Evolutionary conservation across 2,113 vertebrate genomes (phyloP), one percentile per base, ranked within the genome.

Genomic region (Cinclus mexicanus): DNA sequence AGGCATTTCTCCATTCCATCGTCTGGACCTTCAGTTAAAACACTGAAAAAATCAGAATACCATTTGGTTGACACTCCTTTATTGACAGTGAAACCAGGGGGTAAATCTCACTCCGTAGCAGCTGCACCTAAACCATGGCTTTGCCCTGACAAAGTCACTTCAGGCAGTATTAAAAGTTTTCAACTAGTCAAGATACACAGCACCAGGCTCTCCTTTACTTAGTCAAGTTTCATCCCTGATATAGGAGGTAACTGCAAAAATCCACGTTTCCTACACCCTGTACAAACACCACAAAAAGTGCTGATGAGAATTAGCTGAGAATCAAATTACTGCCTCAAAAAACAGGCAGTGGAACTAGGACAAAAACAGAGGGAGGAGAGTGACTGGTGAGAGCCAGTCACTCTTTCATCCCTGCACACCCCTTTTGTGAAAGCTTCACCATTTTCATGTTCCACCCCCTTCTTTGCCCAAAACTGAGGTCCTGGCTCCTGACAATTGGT

Each of bases 41-140:
- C 7, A 65, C 23, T 42, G 39, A 46, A 76, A 69, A 71, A 44
- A 26, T 18, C 59, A 81, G 23, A 76, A 37, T 8, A 9, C 3
- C 17, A 35, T 42, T 55, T 0, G 0, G 5, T 3, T 59, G 28
- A 35, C 20, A 81, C 37, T 56, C 6, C 12, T 60, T 10, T n/a
- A 83, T 0, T 31, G 25, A 46, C 33, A 65, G 39, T 14, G 44
- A 89, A 81, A 77, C 10, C 21, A 59, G 26, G 7, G 5, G 25
- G 14, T 28, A 77, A 81, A 64, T 37, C 59, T 37, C 23, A 56
- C 25, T 31, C 44, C 42, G 41, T 0, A 29, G 52, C 31, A 91
- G 26, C 41, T 91, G 63, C 26, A n/a, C 6, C 33, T 31, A 25
- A 77, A 46, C 33, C 33, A 15, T 1, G 2, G 28, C 22, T 55